Evolutionary conservation across 2,888 invertebrate species (phyloP), one percentile per base, ranked within the genome.

Genomic region (Melanchra persicariae): DNA sequence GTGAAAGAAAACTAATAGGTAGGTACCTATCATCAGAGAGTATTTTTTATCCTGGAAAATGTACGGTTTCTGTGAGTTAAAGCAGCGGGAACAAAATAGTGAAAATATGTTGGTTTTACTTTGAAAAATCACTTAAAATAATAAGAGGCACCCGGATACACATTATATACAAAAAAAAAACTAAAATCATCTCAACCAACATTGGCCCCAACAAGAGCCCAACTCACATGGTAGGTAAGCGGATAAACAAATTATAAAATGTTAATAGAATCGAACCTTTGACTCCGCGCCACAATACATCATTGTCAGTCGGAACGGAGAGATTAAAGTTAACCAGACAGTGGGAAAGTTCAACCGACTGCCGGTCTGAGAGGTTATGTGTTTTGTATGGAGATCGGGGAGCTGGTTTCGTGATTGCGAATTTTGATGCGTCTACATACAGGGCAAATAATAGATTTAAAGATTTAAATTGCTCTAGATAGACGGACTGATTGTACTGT

Each of bases 181-280:
- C 5, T 34, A 34, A 19, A 26, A 40, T 24, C 17, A 52, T n/a
- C 8, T 17, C 34, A 34, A 37, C 67, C 47, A 79, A 76, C 60
- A 70, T 69, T 84, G 54, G 74, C 26, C 5, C 83, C 62, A 83
- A 83, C 57, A n/a, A 60, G 58, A 52, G 34, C 26, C 66, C 69
- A 79, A 73, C 52, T n/a, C n/a, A 51, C 51, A 67, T 77, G 59
- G 85, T 81, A 81, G 85, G 80, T 82, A 82, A n/a, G n/a, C n/a
- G n/a, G 85, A 89, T 87, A 90, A 91, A 92, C 92, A 92, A 93
- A 93, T 93, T 92, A 92, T 91, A 92, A 92, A 93, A 94, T 93
- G 93, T 92, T 93, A 94, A 93, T 93, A 90, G 91, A 91, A 89
- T 88, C 85, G 90, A 92, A 94, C 94, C 93, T 94, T 92, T 93